A percentile compares a stretch with the other conserved stretches of the same genome.
Evolutionary conservation across 2,888 invertebrate species (phyloP).

Genomic region (Tiliacea aurago): DNA sequence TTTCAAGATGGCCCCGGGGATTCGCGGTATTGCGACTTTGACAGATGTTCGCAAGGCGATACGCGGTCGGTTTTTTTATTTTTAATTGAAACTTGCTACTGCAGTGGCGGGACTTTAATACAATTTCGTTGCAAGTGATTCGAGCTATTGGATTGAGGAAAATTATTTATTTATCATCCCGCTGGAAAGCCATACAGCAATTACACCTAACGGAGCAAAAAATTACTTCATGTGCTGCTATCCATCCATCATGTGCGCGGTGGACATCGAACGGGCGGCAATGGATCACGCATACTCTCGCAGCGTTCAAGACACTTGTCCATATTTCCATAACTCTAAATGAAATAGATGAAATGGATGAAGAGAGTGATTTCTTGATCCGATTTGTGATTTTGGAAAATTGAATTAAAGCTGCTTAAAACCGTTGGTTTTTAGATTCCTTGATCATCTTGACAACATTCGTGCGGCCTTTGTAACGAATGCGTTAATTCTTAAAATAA

Average conservation of each 20-base stretch:
- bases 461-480: background rate
- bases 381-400: background rate
- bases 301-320: no score
- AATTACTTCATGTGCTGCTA: no score
- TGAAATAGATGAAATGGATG: no score
- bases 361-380: background rate
- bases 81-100: slow-evolving; percentile 32
- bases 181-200: no score
- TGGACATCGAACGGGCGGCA: no score
- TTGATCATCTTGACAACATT: background rate
- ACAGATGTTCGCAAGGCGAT: slow-evolving; percentile 50
- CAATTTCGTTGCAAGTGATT: background rate
- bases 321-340: no score
- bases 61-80: slow-evolving; percentile 23
- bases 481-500: background rate
- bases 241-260: no score
- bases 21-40: slow-evolving; percentile 40
- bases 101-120: slow-evolving; percentile 7
- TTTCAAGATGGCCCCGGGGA: slow-evolving; percentile 35
- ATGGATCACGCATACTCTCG: no score
- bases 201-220: no score
- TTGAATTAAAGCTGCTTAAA: background rate
- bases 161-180: no score
- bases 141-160: slow-evolving; percentile 3
- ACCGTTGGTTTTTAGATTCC: background rate